Base-by-base conservation (phyloP, 1,140 invertebrate genomes). In the Adoxophyes honmai region DNA sequence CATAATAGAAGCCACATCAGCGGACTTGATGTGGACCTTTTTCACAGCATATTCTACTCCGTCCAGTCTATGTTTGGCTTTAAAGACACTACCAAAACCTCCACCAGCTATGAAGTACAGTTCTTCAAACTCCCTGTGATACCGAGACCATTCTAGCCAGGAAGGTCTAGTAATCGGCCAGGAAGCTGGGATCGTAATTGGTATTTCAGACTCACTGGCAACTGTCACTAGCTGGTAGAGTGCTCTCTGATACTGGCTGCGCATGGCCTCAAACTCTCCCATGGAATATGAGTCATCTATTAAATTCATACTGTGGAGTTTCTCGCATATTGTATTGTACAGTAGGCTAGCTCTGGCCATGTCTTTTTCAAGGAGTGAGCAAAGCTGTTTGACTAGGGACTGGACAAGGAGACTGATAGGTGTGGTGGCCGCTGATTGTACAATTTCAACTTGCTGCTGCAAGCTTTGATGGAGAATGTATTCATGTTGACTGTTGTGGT, bases 11-110 rank as follows among this genome's bases (percentile, higher is more conserved):
- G 92, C 87, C 0, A 93, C 82, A 59, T 89, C 89, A n/a, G 89
- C 89, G 34, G 91, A 92, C 61, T 89, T 90, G 35, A 96, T 92
- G 60, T 89, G 88, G 34, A 96, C 94, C 82, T 96, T 95, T 79
- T 96, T 97, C 1, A 97, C 90, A 8, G 96, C 96, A 91, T 97
- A 97, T 62, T 93, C 90, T 9, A 91, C 91, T 10, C 92, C 92
- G 80, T 97, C 96, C 0, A 96, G 73, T 70, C 93, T 92, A 79
- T 96, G 93, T 70, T 89, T 85, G 1, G 87, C 88, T 80, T 89
- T 89, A 64, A 81, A 90, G 3, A 91, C 94, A 64, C 90, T 85
- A 8, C 94, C 94, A 84, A 96, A 96, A 4, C 94, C 95, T 44
- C 96, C 96, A 59, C 90, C 90, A 21, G 93, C 94, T 44, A 97